Evolutionary conservation across 2,888 invertebrate species (phyloP), one percentile per base, ranked within the genome.

Genomic region (Thysanoteuthis rhombus): DNA sequence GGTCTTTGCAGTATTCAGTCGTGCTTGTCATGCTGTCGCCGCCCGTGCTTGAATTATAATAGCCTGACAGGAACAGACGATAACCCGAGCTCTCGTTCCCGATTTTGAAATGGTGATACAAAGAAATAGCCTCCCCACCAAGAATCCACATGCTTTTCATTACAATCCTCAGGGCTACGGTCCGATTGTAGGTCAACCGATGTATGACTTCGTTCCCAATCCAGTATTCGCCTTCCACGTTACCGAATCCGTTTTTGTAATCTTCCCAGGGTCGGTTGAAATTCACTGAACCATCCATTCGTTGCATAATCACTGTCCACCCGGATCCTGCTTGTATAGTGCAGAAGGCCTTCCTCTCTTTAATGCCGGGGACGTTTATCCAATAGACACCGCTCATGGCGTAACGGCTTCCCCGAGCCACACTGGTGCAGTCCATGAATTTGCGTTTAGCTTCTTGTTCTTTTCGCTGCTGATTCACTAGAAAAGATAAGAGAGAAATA

Each of bases 161-260:
- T 19, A 47, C 52, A 36, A 93, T 58, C 52, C 93, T 58, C 16
- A 93, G 45, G 22, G 39, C 39, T 16, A 39, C 32, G 47, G 93
- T 47, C 1, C 58, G 47, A 47, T 93, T 93, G 32, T 36, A 39
- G 19, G 93, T 93, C 38, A 93, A 38, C 25, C 93, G 38, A 39
- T 58, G 58, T 28, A 93, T 47, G 28, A 58, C 93, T 39, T 93
- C 93, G 38, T 93, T 93, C 1, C 93, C 93, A 25, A 93, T 47
- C 93, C 93, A 93, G 25, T 93, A 93, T 93, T 93, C 93, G 22
- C 93, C 93, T 32, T 93, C 93, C 5, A 58, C 47, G 38, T 93
- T 93, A 8, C 93, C 93, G 38, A 93, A 93, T 28, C 93, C 93
- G 58, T 58, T 93, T 93, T 93, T 93, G 38, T 93, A 93, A 52